These are phyloP conservation scores for Antennarius maculatus DNA, from an alignment of 2,797 vertebrate genomes.

Conservation along the genomic window DNA sequence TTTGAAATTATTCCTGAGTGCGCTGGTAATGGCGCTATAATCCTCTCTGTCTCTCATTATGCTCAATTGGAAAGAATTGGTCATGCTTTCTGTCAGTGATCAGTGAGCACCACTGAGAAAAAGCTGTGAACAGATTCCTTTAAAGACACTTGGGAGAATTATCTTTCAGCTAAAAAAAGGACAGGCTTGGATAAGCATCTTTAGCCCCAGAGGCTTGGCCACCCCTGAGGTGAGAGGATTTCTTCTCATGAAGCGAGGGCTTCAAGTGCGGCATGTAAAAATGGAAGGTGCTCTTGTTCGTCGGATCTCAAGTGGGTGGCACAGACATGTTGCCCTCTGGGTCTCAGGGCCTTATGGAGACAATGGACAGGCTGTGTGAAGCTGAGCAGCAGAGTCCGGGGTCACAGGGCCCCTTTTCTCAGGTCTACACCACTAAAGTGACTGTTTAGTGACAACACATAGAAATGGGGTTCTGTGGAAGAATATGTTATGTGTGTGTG, in stretches of 20 bases:
- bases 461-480: slow-evolving; percentile 61
- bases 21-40: slow-evolving; percentile 63
- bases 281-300: slow-evolving; percentile 81
- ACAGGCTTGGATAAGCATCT: slow-evolving; percentile 79
- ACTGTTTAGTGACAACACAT: slow-evolving; percentile 79
- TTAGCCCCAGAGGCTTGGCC: slow-evolving; percentile 68
- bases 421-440: slow-evolving; percentile 68
- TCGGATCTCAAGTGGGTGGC: slow-evolving; percentile 81
- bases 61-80: slow-evolving; percentile 55
- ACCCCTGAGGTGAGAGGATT: slow-evolving; percentile 79
- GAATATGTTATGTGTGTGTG: slow-evolving; percentile 9
- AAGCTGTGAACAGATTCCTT: slow-evolving; percentile 69
- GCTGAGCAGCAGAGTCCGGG: slow-evolving; percentile 61
- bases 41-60: slow-evolving; percentile 54
- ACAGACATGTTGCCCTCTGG: slow-evolving; percentile 71
- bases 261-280: slow-evolving; percentile 83
- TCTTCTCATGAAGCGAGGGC: slow-evolving; percentile 71
- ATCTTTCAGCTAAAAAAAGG: slow-evolving; percentile 81
- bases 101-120: slow-evolving; percentile 66
- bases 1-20: slow-evolving; percentile 60
- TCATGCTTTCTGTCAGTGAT: slow-evolving; percentile 65
- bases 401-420: slow-evolving; percentile 71
- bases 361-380: slow-evolving; percentile 75
- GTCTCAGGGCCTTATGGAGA: slow-evolving; percentile 64
- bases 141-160: slow-evolving; percentile 70